phyloP scores from a whole-genome alignment of 2,888 invertebrate species.

The Monochamus alternatus region DNA sequence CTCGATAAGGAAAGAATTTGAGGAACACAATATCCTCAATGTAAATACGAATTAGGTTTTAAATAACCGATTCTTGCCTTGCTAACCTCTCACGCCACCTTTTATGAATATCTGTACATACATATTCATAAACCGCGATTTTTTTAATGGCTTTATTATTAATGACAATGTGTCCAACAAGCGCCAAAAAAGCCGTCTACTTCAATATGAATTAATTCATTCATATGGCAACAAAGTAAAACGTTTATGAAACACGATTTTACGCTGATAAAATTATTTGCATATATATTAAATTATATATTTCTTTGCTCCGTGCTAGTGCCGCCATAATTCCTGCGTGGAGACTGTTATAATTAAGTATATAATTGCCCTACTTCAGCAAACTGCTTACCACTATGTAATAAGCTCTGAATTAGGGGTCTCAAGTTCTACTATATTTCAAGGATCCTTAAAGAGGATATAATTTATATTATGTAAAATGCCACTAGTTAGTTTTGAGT shows the following conservation, averaged over 20 bases:
- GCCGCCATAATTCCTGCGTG: neutral
- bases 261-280: neutral
- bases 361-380: conserved; percentile 8
- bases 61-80: too few relatives aligned
- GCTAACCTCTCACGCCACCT: too few relatives aligned
- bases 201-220: too few relatives aligned
- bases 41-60: too few relatives aligned
- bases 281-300: neutral
- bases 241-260: neutral
- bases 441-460: neutral
- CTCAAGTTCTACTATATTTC: neutral
- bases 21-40: too few relatives aligned
- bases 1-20: too few relatives aligned
- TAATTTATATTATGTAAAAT: neutral
- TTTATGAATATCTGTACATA: too few relatives aligned
- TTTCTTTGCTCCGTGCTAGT: neutral
- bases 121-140: too few relatives aligned
- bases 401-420: conserved; percentile 8
- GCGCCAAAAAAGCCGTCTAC: too few relatives aligned
- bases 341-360: conserved; percentile 7
- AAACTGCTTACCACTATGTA: conserved; percentile 11
- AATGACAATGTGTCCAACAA: too few relatives aligned
- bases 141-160: too few relatives aligned
- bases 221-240: neutral
- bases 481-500: neutral